Percentiles rank a stretch among this genome's conserved stretches.
phyloP scores from a whole-genome alignment of 2,888 invertebrate species.

The Mimas tiliae region DNA sequence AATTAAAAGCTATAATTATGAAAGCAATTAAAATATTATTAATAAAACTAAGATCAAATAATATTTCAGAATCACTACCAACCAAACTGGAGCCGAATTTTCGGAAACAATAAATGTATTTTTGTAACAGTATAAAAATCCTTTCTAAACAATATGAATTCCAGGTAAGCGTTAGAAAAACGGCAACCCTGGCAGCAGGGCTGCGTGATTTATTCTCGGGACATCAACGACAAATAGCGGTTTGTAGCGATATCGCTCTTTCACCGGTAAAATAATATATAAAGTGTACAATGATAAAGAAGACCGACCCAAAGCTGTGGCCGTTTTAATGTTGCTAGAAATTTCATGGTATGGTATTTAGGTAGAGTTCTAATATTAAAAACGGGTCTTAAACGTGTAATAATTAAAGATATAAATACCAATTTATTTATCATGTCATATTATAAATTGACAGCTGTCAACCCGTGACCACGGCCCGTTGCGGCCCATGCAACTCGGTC shows the following conservation, averaged over 20 bases:
- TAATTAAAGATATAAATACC: too few relatives aligned
- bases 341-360: not conserved
- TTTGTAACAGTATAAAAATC: constrained; percentile 2
- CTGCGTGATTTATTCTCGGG: constrained; percentile 75
- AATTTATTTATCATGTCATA: too few relatives aligned
- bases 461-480: too few relatives aligned
- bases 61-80: not conserved
- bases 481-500: too few relatives aligned
- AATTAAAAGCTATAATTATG: not conserved
- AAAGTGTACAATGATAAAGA: constrained; percentile 57
- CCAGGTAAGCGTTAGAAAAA: constrained; percentile 8
- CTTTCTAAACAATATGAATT: constrained; percentile 2
- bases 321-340: not conserved
- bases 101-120: constrained; percentile 7
- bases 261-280: constrained; percentile 73
- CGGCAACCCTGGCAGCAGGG: constrained; percentile 58
- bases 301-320: constrained; percentile 36
- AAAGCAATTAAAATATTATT: not conserved
- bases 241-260: constrained; percentile 78
- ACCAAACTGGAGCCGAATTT: not conserved
- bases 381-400: too few relatives aligned
- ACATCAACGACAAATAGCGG: constrained; percentile 80
- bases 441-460: too few relatives aligned
- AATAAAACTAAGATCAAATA: not conserved
- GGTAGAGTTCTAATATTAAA: not conserved